These are phyloP conservation scores for Gastrophysa polygoni DNA, from an alignment of 2,888 invertebrate species.

Conservation along the genomic window DNA sequence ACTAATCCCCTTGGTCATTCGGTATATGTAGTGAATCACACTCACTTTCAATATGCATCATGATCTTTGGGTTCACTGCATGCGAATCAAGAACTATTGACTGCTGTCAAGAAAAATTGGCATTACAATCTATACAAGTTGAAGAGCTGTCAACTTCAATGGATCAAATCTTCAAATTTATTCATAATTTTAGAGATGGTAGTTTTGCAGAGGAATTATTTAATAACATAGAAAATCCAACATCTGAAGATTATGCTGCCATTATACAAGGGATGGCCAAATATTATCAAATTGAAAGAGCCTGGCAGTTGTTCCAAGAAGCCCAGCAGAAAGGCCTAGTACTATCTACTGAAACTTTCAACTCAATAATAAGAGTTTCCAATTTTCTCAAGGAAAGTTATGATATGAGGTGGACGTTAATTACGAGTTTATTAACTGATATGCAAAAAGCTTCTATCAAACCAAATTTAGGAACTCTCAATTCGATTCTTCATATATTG, in stretches of 20 bases:
- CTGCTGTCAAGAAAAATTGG: too few species aligned
- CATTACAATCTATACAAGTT: too few species aligned
- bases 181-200: conserved; percentile 62
- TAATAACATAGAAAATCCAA: conserved; percentile 70
- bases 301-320: conserved; percentile 69
- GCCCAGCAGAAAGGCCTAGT: conserved; percentile 68
- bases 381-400: conserved; percentile 70
- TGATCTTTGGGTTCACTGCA: too few species aligned
- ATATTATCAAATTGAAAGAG: conserved; percentile 71
- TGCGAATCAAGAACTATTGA: too few species aligned
- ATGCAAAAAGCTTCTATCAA: conserved; percentile 64
- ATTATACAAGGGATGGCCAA: conserved; percentile 85
- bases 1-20: too few species aligned
- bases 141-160: background rate
- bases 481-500: conserved; percentile 64
- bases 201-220: conserved; percentile 80
- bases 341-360: conserved; percentile 72
- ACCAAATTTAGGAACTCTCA: conserved; percentile 74
- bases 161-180: background rate
- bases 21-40: too few species aligned
- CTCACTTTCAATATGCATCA: too few species aligned
- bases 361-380: conserved; percentile 68
- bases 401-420: conserved; percentile 67
- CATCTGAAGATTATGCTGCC: conserved; percentile 73
- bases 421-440: conserved; percentile 65